Evolutionary conservation across 2,888 invertebrate genomes (phyloP).

Genomic region (Drosophila percnosoma): DNA sequence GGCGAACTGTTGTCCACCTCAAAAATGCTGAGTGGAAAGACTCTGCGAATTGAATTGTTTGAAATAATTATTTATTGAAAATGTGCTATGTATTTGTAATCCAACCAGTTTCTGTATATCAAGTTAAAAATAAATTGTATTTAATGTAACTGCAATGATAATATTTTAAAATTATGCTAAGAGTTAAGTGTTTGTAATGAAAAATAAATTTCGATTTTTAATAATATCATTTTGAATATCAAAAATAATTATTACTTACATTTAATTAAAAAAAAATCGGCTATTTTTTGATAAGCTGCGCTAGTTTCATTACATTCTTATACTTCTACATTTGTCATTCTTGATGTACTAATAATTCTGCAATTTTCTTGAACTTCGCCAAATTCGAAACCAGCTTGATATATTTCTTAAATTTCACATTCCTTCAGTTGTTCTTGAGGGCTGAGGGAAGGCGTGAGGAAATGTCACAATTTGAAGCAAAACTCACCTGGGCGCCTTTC

Average conservation of each 20-base stretch:
- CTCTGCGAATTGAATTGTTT: slow-evolving; percentile 85
- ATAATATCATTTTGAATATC: not conserved
- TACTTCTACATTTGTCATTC: not conserved
- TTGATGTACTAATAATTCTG: not conserved
- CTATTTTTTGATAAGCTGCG: not conserved
- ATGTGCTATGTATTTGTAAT: not conserved
- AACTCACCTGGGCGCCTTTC: slow-evolving; percentile 86
- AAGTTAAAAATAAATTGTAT: not conserved
- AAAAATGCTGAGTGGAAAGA: slow-evolving; percentile 95
- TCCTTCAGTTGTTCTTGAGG: not conserved
- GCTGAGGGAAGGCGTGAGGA: not conserved
- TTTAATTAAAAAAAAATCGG: not conserved
- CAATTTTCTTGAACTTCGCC: not conserved
- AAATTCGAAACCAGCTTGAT: not conserved
- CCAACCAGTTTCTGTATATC: too few species aligned
- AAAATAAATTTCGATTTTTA: not conserved
- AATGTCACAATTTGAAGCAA: not conserved
- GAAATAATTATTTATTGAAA: not conserved
- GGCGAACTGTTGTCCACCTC: slow-evolving; percentile 90
- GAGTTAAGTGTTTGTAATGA: not conserved
- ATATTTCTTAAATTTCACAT: not conserved
- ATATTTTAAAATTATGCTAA: not conserved
- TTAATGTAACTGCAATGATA: not conserved
- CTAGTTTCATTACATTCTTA: not conserved
- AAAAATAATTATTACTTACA: not conserved